Evolutionary conservation across 2,797 vertebrate genomes (phyloP), one percentile per base, ranked within the genome.

Genomic region (Acomys russatus): DNA sequence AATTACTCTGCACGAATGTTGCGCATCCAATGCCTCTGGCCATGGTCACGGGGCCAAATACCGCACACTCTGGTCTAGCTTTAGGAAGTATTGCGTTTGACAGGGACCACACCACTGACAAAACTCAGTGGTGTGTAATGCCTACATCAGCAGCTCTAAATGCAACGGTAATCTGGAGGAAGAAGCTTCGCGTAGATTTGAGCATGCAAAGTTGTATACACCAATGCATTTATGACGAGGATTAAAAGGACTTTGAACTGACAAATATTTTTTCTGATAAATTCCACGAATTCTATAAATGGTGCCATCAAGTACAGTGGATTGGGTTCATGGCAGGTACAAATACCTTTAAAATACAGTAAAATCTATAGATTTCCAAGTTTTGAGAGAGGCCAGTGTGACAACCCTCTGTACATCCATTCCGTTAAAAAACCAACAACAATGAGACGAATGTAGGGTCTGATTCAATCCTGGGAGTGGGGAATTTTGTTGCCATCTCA

Each of bases 1-100:
- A 97, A 98, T 97, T 98, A 94, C 73, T 97, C 97, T 56, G 74
- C 96, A 97, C 98, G 97, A 96, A 96, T 61, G 96, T 93, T 92
- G 97, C 97, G 96, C 44, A 70, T 10, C 79, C 94, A 97, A 22
- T 90, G 91, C 91, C 92, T 95, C 70, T 86, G 88, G 93, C 84
- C 90, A 95, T 79, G 77, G 82, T 97, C 95, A 92, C 56, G 96
- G 98, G 96, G 97, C 95, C 74, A 95, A 98, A 95, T 92, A 96
- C 80, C 88, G 92, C 54, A 88, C 84, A 92, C 22, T 0, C 79
- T 38, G 90, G 94, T 8, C 66, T 95, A 93, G 93, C 95, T 82
- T 0, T 89, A 5, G 64, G 96, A 97, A 97, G 80, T 94, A 97
- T 97, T 97, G 76, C 74, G 95, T 59, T 87, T 0, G 90, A 83